Evolutionary conservation across 2,888 invertebrate genomes (phyloP).

Genomic region (Drosophila borborema): DNA sequence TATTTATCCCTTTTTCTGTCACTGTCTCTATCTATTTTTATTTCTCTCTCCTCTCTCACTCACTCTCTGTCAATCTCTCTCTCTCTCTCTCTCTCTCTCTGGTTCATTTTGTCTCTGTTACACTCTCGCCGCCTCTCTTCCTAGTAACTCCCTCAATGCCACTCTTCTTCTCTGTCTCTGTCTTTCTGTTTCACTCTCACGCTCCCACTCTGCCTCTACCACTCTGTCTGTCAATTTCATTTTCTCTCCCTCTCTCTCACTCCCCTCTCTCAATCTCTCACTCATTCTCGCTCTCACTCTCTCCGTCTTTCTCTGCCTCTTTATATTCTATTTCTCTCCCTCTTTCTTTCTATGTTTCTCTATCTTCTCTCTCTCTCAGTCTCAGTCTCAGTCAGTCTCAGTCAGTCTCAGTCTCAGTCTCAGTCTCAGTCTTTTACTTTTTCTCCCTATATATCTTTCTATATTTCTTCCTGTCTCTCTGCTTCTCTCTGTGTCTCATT

Average conservation of each 20-base stretch:
- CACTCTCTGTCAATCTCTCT: background rate
- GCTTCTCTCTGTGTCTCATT: background rate
- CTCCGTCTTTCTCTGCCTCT: background rate
- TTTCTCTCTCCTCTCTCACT: too few species aligned
- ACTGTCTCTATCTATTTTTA: background rate
- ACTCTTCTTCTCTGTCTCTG: too few species aligned
- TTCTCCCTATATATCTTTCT: background rate
- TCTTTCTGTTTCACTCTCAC: too few species aligned
- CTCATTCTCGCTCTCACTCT: background rate
- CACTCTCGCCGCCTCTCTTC: too few species aligned
- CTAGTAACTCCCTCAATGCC: too few species aligned
- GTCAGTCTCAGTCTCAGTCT: too few species aligned
- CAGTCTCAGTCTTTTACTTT: too few species aligned
- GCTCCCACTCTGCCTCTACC: background rate
- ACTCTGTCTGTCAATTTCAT: background rate
- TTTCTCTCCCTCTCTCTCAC: background rate
- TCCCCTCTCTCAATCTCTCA: background rate
- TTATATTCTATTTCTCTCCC: background rate
- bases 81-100: background rate
- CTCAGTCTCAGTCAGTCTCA: background rate
- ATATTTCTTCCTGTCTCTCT: background rate
- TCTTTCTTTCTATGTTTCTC: background rate
- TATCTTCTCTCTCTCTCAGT: background rate
- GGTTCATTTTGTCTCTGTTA: too few species aligned
- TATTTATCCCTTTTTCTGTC: background rate